These are phyloP conservation scores for Plagiodera versicolora DNA, from an alignment of 2,888 invertebrate genomes.

Conservation along the genomic window DNA sequence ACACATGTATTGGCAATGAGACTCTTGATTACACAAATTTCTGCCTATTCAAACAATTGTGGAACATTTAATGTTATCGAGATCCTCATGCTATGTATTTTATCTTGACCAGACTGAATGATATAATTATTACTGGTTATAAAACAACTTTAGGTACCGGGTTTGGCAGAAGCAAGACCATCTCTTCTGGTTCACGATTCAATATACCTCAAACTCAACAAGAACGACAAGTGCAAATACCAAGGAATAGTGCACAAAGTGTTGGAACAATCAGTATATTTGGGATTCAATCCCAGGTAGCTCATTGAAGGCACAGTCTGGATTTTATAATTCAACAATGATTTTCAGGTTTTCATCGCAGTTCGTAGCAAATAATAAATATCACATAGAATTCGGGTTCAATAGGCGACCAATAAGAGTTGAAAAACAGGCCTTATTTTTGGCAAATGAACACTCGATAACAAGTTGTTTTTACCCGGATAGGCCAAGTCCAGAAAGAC, in stretches of 20 bases:
- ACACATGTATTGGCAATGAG: no score
- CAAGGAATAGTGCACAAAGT: constrained; percentile 44
- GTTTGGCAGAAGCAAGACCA: constrained; percentile 49
- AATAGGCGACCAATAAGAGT: constrained; percentile 43
- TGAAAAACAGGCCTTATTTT: constrained; percentile 45
- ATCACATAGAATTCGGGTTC: constrained; percentile 44
- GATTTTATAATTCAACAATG: not conserved
- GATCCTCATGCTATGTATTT: no score
- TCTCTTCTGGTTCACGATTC: constrained; percentile 46
- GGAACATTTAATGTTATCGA: no score
- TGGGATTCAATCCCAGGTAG: constrained; percentile 42
- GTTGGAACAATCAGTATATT: constrained; percentile 35
- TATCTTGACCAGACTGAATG: no score
- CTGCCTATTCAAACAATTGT: no score
- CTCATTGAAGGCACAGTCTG: not conserved
- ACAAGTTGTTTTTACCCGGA: constrained; percentile 40
- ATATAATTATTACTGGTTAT: no score
- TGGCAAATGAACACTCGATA: constrained; percentile 34
- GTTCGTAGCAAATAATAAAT: constrained; percentile 29
- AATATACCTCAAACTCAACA: constrained; percentile 38
- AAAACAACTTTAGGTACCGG: constrained; percentile 45
- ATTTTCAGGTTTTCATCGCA: constrained; percentile 24
- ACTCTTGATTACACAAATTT: no score
- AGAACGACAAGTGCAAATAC: constrained; percentile 31
- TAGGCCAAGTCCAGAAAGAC: not conserved